Evolutionary conservation across 1,140 invertebrate species (phyloP).

Genomic region (Euura saliciscinereae): DNA sequence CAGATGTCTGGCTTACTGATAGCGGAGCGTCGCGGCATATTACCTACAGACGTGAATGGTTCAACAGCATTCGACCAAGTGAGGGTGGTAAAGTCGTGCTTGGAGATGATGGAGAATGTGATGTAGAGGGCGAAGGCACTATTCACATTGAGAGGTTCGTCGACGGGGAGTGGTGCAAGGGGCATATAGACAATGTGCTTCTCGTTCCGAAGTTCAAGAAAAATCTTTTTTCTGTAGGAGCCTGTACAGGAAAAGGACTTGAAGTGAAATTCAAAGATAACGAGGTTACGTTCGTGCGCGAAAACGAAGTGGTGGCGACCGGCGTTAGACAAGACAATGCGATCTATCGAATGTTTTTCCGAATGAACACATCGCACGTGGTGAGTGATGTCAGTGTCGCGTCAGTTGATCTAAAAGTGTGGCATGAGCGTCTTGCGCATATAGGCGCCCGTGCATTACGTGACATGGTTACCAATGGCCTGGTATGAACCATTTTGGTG

Average conservation of each 20-base stretch:
- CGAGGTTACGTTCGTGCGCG: neutral
- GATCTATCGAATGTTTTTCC: constrained; percentile 12
- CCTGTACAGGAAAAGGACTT: constrained; percentile 8
- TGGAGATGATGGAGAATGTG: too few species aligned
- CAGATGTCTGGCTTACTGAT: too few species aligned
- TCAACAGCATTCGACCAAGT: too few species aligned
- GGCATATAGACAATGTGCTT: constrained; percentile 13
- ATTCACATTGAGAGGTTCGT: too few species aligned
- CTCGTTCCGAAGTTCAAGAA: constrained; percentile 9
- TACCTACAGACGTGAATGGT: too few species aligned
- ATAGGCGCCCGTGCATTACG: constrained; percentile 8
- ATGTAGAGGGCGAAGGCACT: too few species aligned
- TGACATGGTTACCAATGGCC: neutral
- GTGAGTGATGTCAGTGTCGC: neutral
- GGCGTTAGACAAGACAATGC: constrained; percentile 15
- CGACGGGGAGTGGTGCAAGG: neutral
- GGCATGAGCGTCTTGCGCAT: constrained; percentile 20
- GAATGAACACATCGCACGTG: neutral
- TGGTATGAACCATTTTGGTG: constrained; percentile 28
- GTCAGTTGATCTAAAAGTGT: neutral
- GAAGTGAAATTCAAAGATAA: constrained; percentile 6
- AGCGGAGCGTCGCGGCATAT: too few species aligned
- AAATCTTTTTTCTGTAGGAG: constrained; percentile 16
- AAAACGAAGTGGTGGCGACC: neutral
- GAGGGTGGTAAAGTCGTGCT: too few species aligned